A percentile compares a stretch with the other conserved stretches of the same genome.
These are phyloP conservation scores for Caenorhabditis zanzibari DNA, from an alignment of 2,888 invertebrate species.

Conservation along the genomic window DNA sequence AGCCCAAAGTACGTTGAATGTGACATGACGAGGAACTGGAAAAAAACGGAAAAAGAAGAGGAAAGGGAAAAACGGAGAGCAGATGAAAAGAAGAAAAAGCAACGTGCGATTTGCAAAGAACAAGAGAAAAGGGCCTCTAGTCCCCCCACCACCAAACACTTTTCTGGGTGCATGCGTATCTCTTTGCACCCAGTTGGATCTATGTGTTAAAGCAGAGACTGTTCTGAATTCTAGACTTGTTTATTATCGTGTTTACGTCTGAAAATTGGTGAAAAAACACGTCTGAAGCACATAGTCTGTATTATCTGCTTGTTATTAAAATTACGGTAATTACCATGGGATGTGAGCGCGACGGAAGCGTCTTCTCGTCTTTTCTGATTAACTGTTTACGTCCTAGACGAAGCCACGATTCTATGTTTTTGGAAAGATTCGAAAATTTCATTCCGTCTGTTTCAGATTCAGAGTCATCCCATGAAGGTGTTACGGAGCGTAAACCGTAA, in stretches of 20 bases:
- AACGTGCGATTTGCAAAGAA: constrained; percentile 62
- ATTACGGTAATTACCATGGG: constrained; percentile 28
- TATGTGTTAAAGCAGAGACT: not conserved
- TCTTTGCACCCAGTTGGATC: constrained; percentile 38
- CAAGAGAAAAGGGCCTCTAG: constrained; percentile 12
- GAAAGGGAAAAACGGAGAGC: constrained; percentile 1
- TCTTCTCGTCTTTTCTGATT: constrained; percentile 12
- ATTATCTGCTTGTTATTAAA: constrained; percentile 20
- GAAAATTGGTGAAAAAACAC: not conserved
- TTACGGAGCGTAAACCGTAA: no score
- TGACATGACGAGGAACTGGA: constrained; percentile 51
- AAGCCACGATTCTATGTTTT: no score
- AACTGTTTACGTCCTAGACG: constrained; percentile 1
- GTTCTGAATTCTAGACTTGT: not conserved
- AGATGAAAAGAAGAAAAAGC: constrained; percentile 33
- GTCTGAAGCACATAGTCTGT: constrained; percentile 17
- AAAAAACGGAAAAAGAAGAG: constrained; percentile 22
- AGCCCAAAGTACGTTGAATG: constrained; percentile 59
- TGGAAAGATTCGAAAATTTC: no score
- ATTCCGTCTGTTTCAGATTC: no score
- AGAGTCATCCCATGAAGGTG: no score
- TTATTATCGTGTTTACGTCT: constrained; percentile 22
- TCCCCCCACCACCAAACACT: not conserved
- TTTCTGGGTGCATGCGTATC: constrained; percentile 26
- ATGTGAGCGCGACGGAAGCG: constrained; percentile 20